Evolutionary conservation across 2,888 invertebrate species (phyloP), one percentile per base, ranked within the genome.

Genomic region (Tenthredo mesomela): DNA sequence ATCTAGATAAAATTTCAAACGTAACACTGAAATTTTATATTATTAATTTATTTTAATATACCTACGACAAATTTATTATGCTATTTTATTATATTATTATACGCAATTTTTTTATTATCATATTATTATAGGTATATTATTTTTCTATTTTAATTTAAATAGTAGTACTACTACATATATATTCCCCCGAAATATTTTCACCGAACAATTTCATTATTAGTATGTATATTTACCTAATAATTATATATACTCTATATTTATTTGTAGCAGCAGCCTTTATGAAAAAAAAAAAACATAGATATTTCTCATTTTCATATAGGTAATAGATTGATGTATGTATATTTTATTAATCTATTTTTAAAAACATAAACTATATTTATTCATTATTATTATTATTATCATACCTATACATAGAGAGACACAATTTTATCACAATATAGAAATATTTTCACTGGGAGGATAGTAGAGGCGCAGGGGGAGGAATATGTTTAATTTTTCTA

Each of bases 361-460:
- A 75, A 47, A 75, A 75, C 75, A 50, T 43, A 15, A 75, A 29
- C 21, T 50, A 54, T 50, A 25, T 15, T n/a, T 43, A 77, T 77
- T 21, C 4, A 12, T 43, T 43, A 37, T 37, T 37, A 37, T 37
- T 37, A 37, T 37, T 37, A 37, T 37, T 37, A 77, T 29, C 15
- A 67, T 67, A 67, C 67, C 67, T 61, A 40, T 40, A 80, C 37
- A 37, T 80, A 80, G 80, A 80, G 80, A 80, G 80, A 58, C 80
- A 80, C 80, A 61, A 61, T 80, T 80, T 54, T 82, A 86, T 84
- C 71, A 65, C 58, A 70, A 73, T 65, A 84, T 84, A 84, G 73
- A 75, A 47, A 73, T 73, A 73, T 73, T 73, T 73, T 73, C 71
- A 73, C 71, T 25, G 71, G 71, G n/a, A 0, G 18, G 18, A 1